phyloP scores from a whole-genome alignment of 2,888 invertebrate genomes.

The Exephanes ischioxanthus region DNA sequence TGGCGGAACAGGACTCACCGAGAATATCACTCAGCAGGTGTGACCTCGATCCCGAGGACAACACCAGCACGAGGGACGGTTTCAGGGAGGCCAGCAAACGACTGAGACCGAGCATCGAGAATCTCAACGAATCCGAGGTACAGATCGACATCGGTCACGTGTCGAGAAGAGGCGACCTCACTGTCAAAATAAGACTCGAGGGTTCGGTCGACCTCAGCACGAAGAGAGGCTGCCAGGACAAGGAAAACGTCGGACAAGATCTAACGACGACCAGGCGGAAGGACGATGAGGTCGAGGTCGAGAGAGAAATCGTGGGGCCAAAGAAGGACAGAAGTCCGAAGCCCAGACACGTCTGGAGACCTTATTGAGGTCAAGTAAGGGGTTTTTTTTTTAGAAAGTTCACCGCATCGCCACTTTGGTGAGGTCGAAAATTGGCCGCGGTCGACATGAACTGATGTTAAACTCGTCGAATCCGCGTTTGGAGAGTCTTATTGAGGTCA shows the following conservation, averaged over 20 bases:
- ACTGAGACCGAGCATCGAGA: slow-evolving; percentile 80
- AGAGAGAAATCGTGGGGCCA: slow-evolving; percentile 77
- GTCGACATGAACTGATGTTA: neutral
- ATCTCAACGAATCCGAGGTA: slow-evolving; percentile 78
- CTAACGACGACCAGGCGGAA: slow-evolving; percentile 78
- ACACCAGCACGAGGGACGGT: slow-evolving; percentile 70
- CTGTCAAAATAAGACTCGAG: slow-evolving; percentile 81
- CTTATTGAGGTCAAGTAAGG: slow-evolving; percentile 75
- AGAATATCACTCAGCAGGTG: slow-evolving; percentile 76
- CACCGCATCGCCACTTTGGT: neutral
- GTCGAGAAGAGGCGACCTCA: slow-evolving; percentile 74
- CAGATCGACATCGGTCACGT: slow-evolving; percentile 73
- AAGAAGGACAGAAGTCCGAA: slow-evolving; percentile 82
- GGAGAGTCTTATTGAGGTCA: slow-evolving; percentile 20
- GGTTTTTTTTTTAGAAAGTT: neutral
- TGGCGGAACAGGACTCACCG: slow-evolving; percentile 80
- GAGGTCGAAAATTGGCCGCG: slow-evolving; percentile 7
- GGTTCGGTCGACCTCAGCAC: slow-evolving; percentile 83
- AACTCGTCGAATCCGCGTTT: neutral
- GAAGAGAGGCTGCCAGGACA: slow-evolving; percentile 79
- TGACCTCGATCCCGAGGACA: slow-evolving; percentile 77
- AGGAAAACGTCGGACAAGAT: slow-evolving; percentile 83
- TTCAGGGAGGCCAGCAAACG: slow-evolving; percentile 76
- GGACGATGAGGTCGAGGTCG: slow-evolving; percentile 80
- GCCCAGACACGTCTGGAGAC: slow-evolving; percentile 84